Conservation (phyloP, 2,888 invertebrate species). For the Drosophila sordidapex region DNA sequence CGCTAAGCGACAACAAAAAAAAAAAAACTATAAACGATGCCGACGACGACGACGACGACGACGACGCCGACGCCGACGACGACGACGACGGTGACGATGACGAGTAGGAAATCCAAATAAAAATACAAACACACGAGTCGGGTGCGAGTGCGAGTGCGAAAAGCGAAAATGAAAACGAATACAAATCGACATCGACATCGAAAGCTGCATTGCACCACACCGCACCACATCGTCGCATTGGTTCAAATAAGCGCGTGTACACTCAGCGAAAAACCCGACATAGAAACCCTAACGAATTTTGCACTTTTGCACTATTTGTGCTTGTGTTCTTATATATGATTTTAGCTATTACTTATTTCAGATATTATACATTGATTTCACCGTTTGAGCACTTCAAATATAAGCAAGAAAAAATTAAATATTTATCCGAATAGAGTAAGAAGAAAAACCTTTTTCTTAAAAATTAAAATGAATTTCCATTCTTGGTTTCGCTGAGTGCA, state of each 20-base stretch:
- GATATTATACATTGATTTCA: not conserved
- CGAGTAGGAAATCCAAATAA: conserved; percentile 60
- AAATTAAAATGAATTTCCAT: not conserved
- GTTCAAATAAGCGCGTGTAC: conserved; percentile 19
- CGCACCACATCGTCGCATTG: conserved; percentile 6
- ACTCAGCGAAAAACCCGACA: not conserved
- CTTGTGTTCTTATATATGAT: too few relatives aligned
- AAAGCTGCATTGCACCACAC: conserved; percentile 6
- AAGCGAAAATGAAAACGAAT: conserved; percentile 25
- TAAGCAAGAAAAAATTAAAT: too few relatives aligned
- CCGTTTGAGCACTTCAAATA: not conserved
- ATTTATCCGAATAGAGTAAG: too few relatives aligned
- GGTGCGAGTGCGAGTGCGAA: conserved; percentile 18
- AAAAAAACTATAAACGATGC: conserved; percentile 20
- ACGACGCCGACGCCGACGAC: conserved; percentile 15
- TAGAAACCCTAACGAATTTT: not conserved
- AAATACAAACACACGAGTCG: conserved; percentile 24
- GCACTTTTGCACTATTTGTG: not conserved
- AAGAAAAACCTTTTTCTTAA: too few relatives aligned
- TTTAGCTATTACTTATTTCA: not conserved
- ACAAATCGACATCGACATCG: conserved; percentile 47
- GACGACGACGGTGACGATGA: conserved; percentile 15
- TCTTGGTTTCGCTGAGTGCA: not conserved
- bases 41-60: conserved; percentile 43
- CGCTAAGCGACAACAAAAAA: conserved; percentile 39